Evolutionary conservation across 2,113 vertebrate genomes (phyloP), one percentile per base, ranked within the genome.

Genomic region (Paracanthobrama guichenoti): DNA sequence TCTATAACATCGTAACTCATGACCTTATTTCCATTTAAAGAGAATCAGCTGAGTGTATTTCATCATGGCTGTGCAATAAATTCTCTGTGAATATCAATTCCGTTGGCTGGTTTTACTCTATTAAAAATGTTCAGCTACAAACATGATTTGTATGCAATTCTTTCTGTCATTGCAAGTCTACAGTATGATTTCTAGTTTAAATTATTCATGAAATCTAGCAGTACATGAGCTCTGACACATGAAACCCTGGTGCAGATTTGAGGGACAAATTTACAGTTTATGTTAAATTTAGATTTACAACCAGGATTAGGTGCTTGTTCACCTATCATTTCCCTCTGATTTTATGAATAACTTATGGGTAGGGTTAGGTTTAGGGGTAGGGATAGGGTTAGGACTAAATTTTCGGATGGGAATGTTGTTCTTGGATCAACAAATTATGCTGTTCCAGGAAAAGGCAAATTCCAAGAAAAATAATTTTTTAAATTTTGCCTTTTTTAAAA

Each of bases 51-150:
- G 39, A 74, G 39, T 16, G n/a, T 86, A 48, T 83, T 64, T 44
- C 75, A 59, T 79, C 28, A 53, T 55, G 74, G 22, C 26, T 71
- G 42, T 48, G 14, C 39, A 35, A 64, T 86, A 83, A 73, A 78
- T 71, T 55, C 22, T 44, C 53, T 46, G 5, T 26, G 26, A 28
- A 31, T 53, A 28, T 79, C 2, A 67, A 46, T 20, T 78, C 42
- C 31, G 39, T 81, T 50, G 48, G 18, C 48, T 48, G 22, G 10
- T 53, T 79, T 39, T 48, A 64, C 35, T 48, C 22, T 1, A 57
- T 78, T 44, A 60, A 28, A 67, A 77, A 22, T 20, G 20, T 48
- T 46, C 1, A 18, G 60, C n/a, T n/a, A 50, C 26, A 44, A 62
- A 57, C 44, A 66, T n/a, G 31, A 35, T 57, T 39, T 67, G 35